Evolutionary conservation across 1,140 invertebrate genomes (phyloP).

Genomic region (Euura lappo): DNA sequence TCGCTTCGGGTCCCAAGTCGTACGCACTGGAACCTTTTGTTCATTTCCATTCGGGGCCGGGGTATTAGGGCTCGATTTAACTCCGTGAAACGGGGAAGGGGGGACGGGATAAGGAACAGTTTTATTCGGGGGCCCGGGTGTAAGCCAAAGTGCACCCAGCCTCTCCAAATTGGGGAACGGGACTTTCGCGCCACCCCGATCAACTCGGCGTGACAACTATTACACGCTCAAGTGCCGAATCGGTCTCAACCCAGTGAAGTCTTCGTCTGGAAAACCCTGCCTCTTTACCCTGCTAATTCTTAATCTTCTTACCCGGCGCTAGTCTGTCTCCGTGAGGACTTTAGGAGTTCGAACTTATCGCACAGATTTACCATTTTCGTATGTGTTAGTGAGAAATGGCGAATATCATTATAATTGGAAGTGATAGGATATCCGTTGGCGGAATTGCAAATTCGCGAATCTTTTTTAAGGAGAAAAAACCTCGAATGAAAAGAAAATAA

Average conservation of each 20-base stretch:
- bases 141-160: not conserved
- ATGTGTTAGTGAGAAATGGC: no score
- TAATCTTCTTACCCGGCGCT: not conserved
- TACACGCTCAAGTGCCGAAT: constrained; percentile 6
- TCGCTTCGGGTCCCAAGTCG: not conserved
- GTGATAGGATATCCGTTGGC: no score
- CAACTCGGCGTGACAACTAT: constrained; percentile 4
- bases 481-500: no score
- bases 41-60: not conserved
- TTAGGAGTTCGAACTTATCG: no score
- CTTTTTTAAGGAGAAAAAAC: no score
- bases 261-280: not conserved
- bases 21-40: constrained; percentile 2
- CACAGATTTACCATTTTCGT: no score
- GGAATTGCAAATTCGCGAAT: no score
- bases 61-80: constrained; percentile 5
- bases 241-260: not conserved
- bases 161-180: not conserved
- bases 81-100: not conserved
- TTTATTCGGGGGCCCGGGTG: constrained; percentile 1
- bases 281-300: not conserved
- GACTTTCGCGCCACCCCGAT: not conserved
- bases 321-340: no score
- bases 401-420: no score
- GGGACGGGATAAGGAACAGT: not conserved